These are phyloP conservation scores for Cavia porcellus DNA, from an alignment of 2,113 vertebrate species.

Conservation along the genomic window DNA sequence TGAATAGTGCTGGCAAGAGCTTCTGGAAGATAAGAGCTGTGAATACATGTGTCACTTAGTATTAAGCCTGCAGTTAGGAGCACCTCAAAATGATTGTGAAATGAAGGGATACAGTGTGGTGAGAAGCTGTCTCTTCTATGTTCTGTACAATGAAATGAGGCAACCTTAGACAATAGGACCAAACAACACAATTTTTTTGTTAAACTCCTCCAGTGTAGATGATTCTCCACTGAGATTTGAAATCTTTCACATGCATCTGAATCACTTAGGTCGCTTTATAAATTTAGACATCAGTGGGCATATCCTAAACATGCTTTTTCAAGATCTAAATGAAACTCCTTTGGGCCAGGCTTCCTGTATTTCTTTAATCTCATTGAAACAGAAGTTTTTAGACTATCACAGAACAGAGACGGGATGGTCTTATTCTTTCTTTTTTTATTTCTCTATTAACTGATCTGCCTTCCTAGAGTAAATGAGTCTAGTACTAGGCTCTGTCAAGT, in stretches of 20 bases:
- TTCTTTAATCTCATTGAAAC: constrained; percentile 27
- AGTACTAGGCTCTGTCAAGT: background rate
- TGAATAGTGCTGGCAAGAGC: background rate
- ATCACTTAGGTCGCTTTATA: background rate
- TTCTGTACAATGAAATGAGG: background rate
- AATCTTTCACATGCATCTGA: background rate
- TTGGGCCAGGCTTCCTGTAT: background rate
- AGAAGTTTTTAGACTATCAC: background rate
- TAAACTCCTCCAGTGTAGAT: background rate
- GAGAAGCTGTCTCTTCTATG: background rate
- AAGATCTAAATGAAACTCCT: background rate
- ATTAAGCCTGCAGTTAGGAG: background rate
- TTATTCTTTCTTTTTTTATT: background rate
- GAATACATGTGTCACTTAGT: background rate
- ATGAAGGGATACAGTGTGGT: background rate
- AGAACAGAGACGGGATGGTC: background rate
- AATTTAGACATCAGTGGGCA: background rate
- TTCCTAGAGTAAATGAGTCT: background rate
- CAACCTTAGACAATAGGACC: background rate
- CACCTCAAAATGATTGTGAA: background rate
- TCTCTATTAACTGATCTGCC: background rate
- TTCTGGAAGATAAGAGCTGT: background rate
- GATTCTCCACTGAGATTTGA: constrained; percentile 1
- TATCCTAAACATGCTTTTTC: background rate
- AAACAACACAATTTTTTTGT: background rate